Conservation (phyloP, 1,140 invertebrate species). For the Diprion similis region DNA sequence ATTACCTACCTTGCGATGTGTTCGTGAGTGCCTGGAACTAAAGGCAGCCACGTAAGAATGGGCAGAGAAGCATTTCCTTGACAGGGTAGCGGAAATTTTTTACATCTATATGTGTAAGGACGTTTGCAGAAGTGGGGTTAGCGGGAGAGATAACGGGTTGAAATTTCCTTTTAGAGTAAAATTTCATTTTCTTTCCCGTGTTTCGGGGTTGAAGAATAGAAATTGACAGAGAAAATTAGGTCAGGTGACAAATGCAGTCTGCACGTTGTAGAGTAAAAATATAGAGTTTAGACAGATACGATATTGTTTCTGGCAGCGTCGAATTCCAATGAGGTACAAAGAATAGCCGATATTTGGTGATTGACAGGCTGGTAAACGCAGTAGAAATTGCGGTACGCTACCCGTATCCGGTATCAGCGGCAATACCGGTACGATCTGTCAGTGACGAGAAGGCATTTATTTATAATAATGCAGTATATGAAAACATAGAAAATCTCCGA, state of each 20-base stretch:
- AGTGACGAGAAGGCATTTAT: background rate
- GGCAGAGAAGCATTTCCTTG: too few relatives aligned
- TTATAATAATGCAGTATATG: background rate
- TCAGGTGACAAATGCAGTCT: conserved; percentile 42
- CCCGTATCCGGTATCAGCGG: too few relatives aligned
- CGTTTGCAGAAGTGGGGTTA: too few relatives aligned
- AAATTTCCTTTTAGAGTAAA: background rate
- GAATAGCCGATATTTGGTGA: conserved; percentile 41
- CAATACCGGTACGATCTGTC: too few relatives aligned
- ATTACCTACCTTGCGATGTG: background rate
- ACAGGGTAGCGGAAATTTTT: too few relatives aligned
- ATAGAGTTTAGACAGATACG: conserved; percentile 41
- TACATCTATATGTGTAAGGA: too few relatives aligned
- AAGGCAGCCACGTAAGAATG: too few relatives aligned
- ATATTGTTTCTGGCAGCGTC: conserved; percentile 40
- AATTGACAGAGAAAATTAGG: conserved; percentile 38
- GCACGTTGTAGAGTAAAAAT: too few relatives aligned
- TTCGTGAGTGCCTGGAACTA: background rate
- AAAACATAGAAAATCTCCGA: background rate
- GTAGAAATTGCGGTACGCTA: too few relatives aligned
- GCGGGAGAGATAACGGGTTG: background rate
- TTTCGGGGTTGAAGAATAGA: conserved; percentile 6
- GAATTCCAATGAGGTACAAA: conserved; percentile 47
- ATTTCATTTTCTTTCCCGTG: background rate
- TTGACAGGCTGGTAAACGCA: conserved; percentile 40